Percentiles rank a stretch among this genome's conserved stretches.
These are phyloP conservation scores for Fabriciana adippe DNA, from an alignment of 2,888 invertebrate genomes.

Conservation along the genomic window DNA sequence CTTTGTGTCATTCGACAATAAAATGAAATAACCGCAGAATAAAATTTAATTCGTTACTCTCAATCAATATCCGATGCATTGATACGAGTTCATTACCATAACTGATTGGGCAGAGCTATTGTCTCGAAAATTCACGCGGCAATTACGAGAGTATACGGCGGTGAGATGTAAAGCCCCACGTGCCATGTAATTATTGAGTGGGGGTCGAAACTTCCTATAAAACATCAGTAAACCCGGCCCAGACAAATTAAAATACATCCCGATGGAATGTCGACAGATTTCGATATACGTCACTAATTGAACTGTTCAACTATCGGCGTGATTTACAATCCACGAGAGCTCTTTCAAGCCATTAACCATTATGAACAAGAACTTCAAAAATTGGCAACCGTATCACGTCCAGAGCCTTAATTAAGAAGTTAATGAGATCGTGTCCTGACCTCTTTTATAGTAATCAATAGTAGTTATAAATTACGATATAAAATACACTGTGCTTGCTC, in stretches of 20 bases:
- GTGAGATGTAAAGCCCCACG: conserved; percentile 41
- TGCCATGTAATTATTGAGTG: conserved; percentile 55
- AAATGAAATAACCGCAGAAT: conserved; percentile 10
- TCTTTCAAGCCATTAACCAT: conserved; percentile 31
- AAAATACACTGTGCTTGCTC: conserved; percentile 25
- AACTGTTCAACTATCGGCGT: conserved; percentile 50
- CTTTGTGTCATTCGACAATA: conserved; percentile 2
- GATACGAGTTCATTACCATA: conserved; percentile 71
- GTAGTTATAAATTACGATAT: conserved; percentile 49
- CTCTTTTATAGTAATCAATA: conserved; percentile 62
- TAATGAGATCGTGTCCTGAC: conserved; percentile 67
- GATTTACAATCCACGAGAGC: conserved; percentile 41
- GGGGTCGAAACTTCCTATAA: conserved; percentile 60
- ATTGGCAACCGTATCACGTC: conserved; percentile 65
- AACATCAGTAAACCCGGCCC: conserved; percentile 44
- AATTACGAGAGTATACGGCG: conserved; percentile 47
- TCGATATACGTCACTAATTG: conserved; percentile 65
- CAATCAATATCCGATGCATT: conserved; percentile 45
- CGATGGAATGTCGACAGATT: conserved; percentile 55
- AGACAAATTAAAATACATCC: conserved; percentile 59
- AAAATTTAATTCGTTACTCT: conserved; percentile 25
- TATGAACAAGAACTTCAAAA: conserved; percentile 45
- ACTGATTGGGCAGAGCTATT: conserved; percentile 66
- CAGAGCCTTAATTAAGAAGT: conserved; percentile 72
- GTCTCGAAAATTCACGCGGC: conserved; percentile 53